Base-by-base conservation (phyloP, 2,888 invertebrate species). In the Melanotus villosus region DNA sequence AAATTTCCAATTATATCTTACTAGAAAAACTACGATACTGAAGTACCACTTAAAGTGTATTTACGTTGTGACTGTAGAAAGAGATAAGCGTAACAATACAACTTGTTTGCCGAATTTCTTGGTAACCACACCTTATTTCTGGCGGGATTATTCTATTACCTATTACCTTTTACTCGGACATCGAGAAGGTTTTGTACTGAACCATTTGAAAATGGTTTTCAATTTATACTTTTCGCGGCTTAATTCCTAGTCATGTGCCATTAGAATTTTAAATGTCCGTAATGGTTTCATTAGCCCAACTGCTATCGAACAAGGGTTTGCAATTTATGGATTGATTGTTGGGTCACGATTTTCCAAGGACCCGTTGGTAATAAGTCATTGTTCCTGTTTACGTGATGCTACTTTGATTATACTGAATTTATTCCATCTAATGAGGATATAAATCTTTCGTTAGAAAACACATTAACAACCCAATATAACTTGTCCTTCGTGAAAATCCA, bases 291-390 rank as follows among this genome's bases (percentile, higher is more conserved):
- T 47, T 34, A 36, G 52, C 52, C n/a, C 32, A 16, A 30, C 38
- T 60, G 14, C 43, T 32, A 47, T 30, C 38, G 26, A 62, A 62
- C 62, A 23, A 66, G 58, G 41, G 59, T 66, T 59, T 34, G 21
- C 59, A 59, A 57, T 47, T 66, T 52, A 41, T 66, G 38, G 38
- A 47, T 58, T 50, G 47, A 38, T 32, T 26, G 47, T 36, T 58
- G 34, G 50, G 58, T 59, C 66, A 66, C 66, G 66, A 59, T 41
- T 59, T 59, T 59, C 38, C 66, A 66, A 66, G 66, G 66, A 30
- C 47, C 30, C 26, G 41, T 16, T 59, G 6, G 36, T 38, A 58
- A 59, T 66, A 50, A 50, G 47, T 47, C 54, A 65, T 65, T 65
- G 65, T 56, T 47, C 41, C 50, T 14, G 21, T n/a, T n/a, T 9